Conservation (phyloP, 1,140 invertebrate genomes). For the Nephila pilipes region DNA sequence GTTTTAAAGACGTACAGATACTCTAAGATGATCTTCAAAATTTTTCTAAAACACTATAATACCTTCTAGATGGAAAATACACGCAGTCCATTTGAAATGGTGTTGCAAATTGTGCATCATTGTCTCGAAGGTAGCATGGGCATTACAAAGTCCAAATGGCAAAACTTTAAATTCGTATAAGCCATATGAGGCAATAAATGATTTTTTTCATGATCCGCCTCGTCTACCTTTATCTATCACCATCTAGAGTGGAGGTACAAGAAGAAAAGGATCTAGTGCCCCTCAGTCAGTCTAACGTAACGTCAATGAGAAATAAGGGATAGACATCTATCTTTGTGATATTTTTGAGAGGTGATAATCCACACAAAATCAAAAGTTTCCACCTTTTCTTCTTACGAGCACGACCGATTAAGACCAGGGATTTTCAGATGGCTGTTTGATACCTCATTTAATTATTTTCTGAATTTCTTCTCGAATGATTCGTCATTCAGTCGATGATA, state of each 20-base stretch:
- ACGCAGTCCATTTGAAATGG: not conserved
- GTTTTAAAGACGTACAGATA: too few relatives aligned
- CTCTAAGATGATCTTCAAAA: not conserved
- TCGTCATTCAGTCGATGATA: not conserved
- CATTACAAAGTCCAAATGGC: not conserved
- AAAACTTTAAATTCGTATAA: constrained; percentile 15
- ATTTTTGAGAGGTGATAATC: constrained; percentile 82
- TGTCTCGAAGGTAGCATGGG: not conserved
- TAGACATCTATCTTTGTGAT: constrained; percentile 81
- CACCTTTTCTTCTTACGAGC: constrained; percentile 82
- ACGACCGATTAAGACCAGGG: constrained; percentile 81
- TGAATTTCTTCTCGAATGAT: not conserved
- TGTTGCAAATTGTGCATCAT: not conserved
- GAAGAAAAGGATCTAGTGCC: not conserved
- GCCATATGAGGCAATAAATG: not conserved
- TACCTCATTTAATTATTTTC: too few relatives aligned
- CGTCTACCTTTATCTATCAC: constrained; percentile 81
- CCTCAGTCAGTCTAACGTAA: constrained; percentile 79
- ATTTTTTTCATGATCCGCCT: constrained; percentile 78
- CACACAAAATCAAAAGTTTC: constrained; percentile 80
- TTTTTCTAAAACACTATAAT: constrained; percentile 74
- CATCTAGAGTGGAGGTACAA: constrained; percentile 78
- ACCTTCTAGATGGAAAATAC: constrained; percentile 79
- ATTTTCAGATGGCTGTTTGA: not conserved
- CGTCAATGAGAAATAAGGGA: constrained; percentile 79